Evolutionary conservation across 2,888 invertebrate genomes (phyloP), one percentile per base, ranked within the genome.

Genomic region (Norana najaformis): DNA sequence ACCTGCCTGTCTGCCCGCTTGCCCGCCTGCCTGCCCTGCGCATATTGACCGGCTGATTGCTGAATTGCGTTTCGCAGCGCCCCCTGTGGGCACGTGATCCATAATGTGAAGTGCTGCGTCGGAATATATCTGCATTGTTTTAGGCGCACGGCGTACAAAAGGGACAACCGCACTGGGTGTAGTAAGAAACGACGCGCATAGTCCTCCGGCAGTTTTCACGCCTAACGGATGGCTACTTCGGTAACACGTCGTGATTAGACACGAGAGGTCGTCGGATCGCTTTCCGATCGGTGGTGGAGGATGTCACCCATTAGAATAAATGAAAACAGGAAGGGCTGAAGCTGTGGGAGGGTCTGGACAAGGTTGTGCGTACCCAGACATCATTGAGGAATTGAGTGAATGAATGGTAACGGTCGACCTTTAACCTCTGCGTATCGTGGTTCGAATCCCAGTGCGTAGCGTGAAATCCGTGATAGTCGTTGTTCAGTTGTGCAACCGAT

Each of bases 121-220:
- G n/a, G 69, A 69, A 69, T 69, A 69, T n/a, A 69, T 69, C 69
- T 69, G 69, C 69, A 69, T 69, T 69, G 69, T 69, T 69, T 69
- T 69, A 8, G 69, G 69, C 30, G 69, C 69, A n/a, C 69, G 11
- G 2, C 11, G 69, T 69, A 1, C 6, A 53, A 69, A 30, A 30
- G n/a, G n/a, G 6, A 69, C 69, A 69, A n/a, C n/a, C 69, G 69
- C n/a, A 69, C 69, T 8, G 11, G 11, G 69, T 69, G 69, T 11
- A 0, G 69, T 69, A 69, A n/a, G 69, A 69, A 69, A n/a, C 30
- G n/a, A 69, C 13, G 1, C 11, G 30, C 1, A 8, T 6, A 8
- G 69, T n/a, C n/a, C n/a, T n/a, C n/a, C n/a, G n/a, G n/a, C 30
- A 30, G 69, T n/a, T 69, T 69, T n/a, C 3, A 2, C 30, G 6